Percentiles rank a stretch among this genome's conserved stretches.
These are phyloP conservation scores for Hemibagrus wyckioides DNA, from an alignment of 2,113 vertebrate species.

Conservation along the genomic window DNA sequence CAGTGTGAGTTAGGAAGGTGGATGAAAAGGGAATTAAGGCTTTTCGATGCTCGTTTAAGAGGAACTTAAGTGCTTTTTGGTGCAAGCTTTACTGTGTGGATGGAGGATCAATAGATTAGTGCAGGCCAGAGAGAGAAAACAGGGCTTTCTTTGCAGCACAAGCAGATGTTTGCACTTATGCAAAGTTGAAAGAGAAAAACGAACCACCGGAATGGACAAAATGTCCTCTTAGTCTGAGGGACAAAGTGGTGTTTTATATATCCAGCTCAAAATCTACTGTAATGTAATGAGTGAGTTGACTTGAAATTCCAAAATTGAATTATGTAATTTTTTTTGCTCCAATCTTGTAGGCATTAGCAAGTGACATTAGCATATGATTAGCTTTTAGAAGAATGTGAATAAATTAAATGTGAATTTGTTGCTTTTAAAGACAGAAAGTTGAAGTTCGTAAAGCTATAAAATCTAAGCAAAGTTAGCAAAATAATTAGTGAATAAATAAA, in stretches of 20 bases:
- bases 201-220: neutral
- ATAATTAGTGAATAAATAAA: neutral
- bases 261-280: neutral
- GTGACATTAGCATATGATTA: neutral
- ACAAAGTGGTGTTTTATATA: neutral
- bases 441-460: neutral
- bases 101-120: constrained; percentile 35
- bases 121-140: constrained; percentile 11
- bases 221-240: neutral
- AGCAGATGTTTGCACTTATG: constrained; percentile 28
- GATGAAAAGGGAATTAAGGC: constrained; percentile 62
- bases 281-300: neutral
- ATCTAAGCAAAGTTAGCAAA: no score
- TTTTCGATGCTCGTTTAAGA: constrained; percentile 55
- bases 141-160: neutral
- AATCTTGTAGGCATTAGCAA: neutral
- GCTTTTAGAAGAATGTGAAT: neutral
- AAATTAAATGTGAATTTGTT: neutral
- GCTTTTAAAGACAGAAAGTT: neutral
- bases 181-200: neutral
- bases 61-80: constrained; percentile 34
- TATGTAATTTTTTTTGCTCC: no score
- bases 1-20: constrained; percentile 40
- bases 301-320: neutral
- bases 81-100: constrained; percentile 14